phyloP scores from a whole-genome alignment of 2,113 vertebrate species.

The Corythoichthys haematopterus region DNA sequence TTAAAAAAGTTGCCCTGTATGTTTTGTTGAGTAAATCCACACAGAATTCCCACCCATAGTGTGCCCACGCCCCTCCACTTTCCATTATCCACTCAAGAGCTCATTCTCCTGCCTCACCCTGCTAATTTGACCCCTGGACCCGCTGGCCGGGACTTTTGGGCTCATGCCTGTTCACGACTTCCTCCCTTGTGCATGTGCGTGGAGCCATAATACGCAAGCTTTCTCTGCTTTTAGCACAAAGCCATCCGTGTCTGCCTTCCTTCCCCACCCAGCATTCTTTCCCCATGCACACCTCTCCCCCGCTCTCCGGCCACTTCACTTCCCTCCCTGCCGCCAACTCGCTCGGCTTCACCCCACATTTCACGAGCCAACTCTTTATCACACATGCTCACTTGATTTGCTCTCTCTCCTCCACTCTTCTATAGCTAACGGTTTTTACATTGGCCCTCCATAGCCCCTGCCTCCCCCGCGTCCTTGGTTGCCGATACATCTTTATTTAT shows the following conservation, averaged over 20 bases:
- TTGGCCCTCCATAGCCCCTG: constrained; percentile 24
- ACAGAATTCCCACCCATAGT: constrained; percentile 49
- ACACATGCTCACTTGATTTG: constrained; percentile 43
- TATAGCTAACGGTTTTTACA: constrained; percentile 44
- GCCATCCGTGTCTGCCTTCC: constrained; percentile 77
- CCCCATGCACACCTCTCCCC: constrained; percentile 75
- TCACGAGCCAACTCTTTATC: constrained; percentile 67
- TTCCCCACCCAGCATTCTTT: constrained; percentile 88
- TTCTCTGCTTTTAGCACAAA: constrained; percentile 79
- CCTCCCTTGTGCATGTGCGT: constrained; percentile 33
- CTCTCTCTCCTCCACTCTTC: constrained; percentile 38
- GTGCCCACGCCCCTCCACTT: constrained; percentile 60
- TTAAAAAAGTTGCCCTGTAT: constrained; percentile 30
- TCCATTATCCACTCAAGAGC: constrained; percentile 40
- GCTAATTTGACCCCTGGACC: constrained; percentile 25
- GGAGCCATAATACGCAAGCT: constrained; percentile 44
- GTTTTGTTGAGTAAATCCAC: constrained; percentile 36
- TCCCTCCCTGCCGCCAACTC: constrained; percentile 60
- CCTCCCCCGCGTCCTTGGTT: constrained; percentile 28
- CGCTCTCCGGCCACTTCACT: constrained; percentile 39
- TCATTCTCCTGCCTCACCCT: constrained; percentile 39
- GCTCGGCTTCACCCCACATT: constrained; percentile 64
- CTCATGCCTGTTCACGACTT: constrained; percentile 38
- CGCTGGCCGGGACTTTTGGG: constrained; percentile 36
- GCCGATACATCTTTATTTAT: constrained; percentile 66